phyloP scores from a whole-genome alignment of 2,888 invertebrate species.

The Rhagophthalmus giganteus region DNA sequence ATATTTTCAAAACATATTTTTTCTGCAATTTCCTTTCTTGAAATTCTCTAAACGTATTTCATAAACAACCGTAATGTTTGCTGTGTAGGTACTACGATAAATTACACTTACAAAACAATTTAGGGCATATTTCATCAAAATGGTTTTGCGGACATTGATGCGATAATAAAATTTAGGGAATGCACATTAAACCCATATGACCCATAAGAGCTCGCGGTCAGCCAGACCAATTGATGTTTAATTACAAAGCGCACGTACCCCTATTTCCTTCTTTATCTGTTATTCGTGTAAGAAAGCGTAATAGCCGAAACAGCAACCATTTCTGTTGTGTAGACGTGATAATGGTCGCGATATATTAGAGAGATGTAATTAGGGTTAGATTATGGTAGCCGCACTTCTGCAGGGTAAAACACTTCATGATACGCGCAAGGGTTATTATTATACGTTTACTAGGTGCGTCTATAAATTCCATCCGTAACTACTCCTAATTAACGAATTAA shows the following conservation, averaged over 20 bases:
- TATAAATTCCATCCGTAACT: conserved; percentile 9
- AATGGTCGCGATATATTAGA: conserved; percentile 31
- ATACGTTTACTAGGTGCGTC: conserved; percentile 4
- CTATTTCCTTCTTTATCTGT: conserved; percentile 7
- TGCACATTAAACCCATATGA: conserved; percentile 50
- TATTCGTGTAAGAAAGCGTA: conserved; percentile 1
- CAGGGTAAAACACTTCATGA: conserved; percentile 17
- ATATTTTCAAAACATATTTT: too few relatives aligned
- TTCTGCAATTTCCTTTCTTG: too few relatives aligned
- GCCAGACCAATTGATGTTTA: conserved; percentile 43
- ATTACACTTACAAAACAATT: conserved; percentile 29
- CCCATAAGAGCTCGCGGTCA: conserved; percentile 48
- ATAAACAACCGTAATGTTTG: too few relatives aligned
- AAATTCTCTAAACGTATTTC: too few relatives aligned
- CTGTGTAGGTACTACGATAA: conserved; percentile 14
- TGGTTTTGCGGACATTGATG: conserved; percentile 44
- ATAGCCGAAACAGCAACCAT: conserved; percentile 1
- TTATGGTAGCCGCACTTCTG: conserved; percentile 29
- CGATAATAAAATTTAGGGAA: conserved; percentile 50
- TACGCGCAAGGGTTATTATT: conserved; percentile 6
- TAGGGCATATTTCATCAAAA: conserved; percentile 38
- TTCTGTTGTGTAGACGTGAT: not conserved
- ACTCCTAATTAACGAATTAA: too few relatives aligned
- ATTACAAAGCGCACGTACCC: conserved; percentile 35
- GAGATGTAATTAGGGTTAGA: conserved; percentile 37